phyloP scores from a whole-genome alignment of 2,113 vertebrate genomes.

The Empidonax traillii region DNA sequence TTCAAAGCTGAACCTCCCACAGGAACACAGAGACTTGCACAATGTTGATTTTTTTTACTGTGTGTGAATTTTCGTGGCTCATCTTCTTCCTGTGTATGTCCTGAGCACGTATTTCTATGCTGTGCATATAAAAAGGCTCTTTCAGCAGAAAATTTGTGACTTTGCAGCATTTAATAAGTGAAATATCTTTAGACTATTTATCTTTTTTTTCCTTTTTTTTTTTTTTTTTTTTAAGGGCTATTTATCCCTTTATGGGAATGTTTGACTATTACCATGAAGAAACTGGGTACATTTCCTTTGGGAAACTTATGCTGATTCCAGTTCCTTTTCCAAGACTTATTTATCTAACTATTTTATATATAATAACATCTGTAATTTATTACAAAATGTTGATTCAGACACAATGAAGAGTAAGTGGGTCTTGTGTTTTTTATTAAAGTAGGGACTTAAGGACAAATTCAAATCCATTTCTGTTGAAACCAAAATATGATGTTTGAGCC shows the following conservation, averaged over 20 bases:
- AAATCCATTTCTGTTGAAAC: not conserved
- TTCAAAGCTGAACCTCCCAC: not conserved
- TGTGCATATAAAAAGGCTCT: not conserved
- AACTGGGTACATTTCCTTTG: not conserved
- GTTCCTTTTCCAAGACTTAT: not conserved
- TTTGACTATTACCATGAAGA: not conserved
- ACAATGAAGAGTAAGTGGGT: not conserved
- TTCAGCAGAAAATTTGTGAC: not conserved
- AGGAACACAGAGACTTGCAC: not conserved
- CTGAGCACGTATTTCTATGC: not conserved
- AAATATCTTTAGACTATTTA: not conserved
- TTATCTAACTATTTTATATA: not conserved
- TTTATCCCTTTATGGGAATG: not conserved
- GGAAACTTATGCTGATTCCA: not conserved
- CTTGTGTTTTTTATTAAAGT: not conserved
- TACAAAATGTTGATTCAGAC: not conserved
- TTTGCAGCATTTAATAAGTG: not conserved
- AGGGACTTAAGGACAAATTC: not conserved
- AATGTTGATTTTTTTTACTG: not conserved
- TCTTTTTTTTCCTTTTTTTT: not conserved
- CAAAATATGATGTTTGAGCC: not conserved
- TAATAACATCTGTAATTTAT: not conserved
- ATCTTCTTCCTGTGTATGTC: not conserved
- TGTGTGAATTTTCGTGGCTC: not conserved
- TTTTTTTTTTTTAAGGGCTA: not conserved